Evolutionary conservation across 2,888 invertebrate species (phyloP), one percentile per base, ranked within the genome.

Genomic region (Rugalucina vietnamica): DNA sequence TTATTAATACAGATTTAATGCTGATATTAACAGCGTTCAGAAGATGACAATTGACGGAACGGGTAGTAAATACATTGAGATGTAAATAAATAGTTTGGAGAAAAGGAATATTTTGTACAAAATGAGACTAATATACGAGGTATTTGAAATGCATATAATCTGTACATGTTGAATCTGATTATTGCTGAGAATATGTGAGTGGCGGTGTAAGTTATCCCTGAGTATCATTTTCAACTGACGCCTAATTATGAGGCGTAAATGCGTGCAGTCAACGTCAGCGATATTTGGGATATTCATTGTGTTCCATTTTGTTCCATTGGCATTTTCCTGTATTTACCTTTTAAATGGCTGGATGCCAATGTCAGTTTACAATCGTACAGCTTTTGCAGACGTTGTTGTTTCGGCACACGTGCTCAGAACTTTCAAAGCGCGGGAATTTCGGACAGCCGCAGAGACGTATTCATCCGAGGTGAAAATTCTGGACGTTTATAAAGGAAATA

Each of bases 301-400:
- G 34, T 65, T 65, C 24, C 81, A 89, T 36, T 37, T 88, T 14
- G 43, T 88, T 12, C 87, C 85, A 32, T 70, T 86, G 3, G 85
- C 89, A n/a, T 76, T 90, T 1, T 90, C 92, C 18, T 94, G 94
- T 75, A 93, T 94, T n/a, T 88, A 93, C 60, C 86, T 94, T 21
- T 85, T 94, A 32, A 93, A 94, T 84, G 94, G 94, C n/a, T 94
- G 94, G 94, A 89, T 88, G 24, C 94, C 94, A 0, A 84, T 93
- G 73, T 88, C 92, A 5, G 89, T 93, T 0, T 89, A 86, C 54
- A 92, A 94, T 50, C 82, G 94, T 12, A 91, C 94, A 1, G 83
- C 85, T 0, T 86, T 90, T 12, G 93, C 94, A 0, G 93, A 94
- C 70, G 88, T 94, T 14, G 92, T 93, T 21, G 86, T 92, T 0